Percentiles rank a stretch among this genome's conserved stretches.
Conservation (phyloP, 2,888 invertebrate genomes). For the Brachypterus glaber region DNA sequence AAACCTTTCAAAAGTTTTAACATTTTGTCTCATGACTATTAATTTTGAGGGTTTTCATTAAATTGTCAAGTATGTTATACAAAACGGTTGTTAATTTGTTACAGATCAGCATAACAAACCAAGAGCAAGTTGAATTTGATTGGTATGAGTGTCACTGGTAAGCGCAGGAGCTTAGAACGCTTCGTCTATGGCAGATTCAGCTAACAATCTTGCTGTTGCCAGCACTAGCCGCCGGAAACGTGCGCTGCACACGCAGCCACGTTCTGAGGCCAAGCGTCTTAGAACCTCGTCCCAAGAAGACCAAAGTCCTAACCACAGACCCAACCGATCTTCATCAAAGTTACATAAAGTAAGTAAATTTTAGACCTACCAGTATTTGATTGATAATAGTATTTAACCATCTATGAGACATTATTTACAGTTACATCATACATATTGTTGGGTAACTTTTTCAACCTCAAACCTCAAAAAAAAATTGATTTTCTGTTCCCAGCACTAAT, state of each 20-base stretch:
- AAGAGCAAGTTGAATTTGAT: slow-evolving; percentile 33
- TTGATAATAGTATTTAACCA: no score
- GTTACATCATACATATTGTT: no score
- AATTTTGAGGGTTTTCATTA: slow-evolving; percentile 8
- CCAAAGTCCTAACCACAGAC: slow-evolving; percentile 16
- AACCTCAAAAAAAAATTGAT: no score
- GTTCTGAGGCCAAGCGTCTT: slow-evolving; percentile 50
- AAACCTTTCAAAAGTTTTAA: no score
- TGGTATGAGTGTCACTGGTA: slow-evolving; percentile 42
- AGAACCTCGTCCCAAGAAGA: slow-evolving; percentile 42
- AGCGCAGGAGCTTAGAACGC: slow-evolving; percentile 64
- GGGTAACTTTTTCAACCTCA: no score
- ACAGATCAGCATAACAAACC: slow-evolving; percentile 30
- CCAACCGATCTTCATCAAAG: slow-evolving; percentile 11
- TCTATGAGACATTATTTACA: no score
- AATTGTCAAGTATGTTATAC: slow-evolving; percentile 12
- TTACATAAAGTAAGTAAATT: slow-evolving; percentile 17
- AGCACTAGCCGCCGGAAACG: slow-evolving; percentile 45
- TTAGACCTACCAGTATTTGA: no score
- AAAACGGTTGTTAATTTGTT: slow-evolving; percentile 19
- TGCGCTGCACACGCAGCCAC: slow-evolving; percentile 49
- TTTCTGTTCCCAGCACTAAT: no score
- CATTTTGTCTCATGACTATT: slow-evolving; percentile 10
- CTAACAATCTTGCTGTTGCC: slow-evolving; percentile 60
- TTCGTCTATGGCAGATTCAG: slow-evolving; percentile 88